phyloP scores from a whole-genome alignment of 2,113 vertebrate species.

The Ploceus nigricollis region DNA sequence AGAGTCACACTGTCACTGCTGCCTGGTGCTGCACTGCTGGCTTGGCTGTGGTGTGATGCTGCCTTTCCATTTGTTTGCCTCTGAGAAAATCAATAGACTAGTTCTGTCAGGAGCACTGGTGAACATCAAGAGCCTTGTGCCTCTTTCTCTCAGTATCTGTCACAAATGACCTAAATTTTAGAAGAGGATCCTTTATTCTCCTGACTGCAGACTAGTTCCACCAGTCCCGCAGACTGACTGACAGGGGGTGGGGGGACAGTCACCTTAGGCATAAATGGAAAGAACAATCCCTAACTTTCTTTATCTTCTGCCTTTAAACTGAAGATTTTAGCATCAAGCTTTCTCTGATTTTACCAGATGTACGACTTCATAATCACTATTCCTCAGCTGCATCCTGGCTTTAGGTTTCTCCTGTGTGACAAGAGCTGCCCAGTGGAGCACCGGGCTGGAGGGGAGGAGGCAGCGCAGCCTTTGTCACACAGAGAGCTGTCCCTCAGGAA shows the following conservation, averaged over 20 bases:
- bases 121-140: not conserved
- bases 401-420: not conserved
- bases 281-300: not conserved
- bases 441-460: not conserved
- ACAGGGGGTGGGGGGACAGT: too few relatives aligned
- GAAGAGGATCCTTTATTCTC: not conserved
- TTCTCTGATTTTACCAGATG: not conserved
- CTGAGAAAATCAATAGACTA: not conserved
- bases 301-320: not conserved
- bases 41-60: not conserved
- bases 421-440: not conserved
- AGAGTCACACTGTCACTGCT: not conserved
- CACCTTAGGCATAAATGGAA: not conserved
- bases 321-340: not conserved
- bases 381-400: not conserved
- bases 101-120: not conserved
- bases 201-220: not conserved
- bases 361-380: not conserved
- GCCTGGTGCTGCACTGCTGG: not conserved
- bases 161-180: not conserved
- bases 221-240: fast-evolving
- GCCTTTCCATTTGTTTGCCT: not conserved
- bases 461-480: fast-evolving
- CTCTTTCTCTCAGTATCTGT: not conserved
- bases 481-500: fast-evolving